Evolutionary conservation across 2,797 vertebrate species (phyloP).

Genomic region (Ficedula albicollis): DNA sequence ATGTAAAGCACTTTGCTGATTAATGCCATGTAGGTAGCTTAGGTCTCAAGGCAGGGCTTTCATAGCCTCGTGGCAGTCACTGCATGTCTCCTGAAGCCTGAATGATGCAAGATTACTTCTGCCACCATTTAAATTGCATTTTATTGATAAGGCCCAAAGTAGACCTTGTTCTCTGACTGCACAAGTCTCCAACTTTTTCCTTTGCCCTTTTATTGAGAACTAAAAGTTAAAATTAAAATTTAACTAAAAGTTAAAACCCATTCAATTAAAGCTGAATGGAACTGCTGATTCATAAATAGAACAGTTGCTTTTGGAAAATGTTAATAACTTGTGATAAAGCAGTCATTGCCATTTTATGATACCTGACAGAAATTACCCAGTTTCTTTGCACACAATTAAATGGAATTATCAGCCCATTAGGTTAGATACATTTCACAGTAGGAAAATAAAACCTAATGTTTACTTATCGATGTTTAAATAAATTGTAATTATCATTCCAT

Average conservation of each 20-base stretch:
- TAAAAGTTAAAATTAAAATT: neutral
- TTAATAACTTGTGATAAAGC: slow-evolving; percentile 53
- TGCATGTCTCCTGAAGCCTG: neutral
- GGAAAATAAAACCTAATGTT: slow-evolving; percentile 63
- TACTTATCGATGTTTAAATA: slow-evolving; percentile 58
- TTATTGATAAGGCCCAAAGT: neutral
- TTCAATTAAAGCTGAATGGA: neutral
- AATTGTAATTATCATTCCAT: slow-evolving; percentile 62
- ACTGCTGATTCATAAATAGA: slow-evolving; percentile 23
- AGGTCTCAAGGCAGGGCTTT: neutral
- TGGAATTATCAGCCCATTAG: slow-evolving; percentile 57
- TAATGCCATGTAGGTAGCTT: neutral
- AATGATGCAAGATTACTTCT: neutral
- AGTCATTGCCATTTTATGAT: slow-evolving; percentile 45
- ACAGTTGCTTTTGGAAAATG: slow-evolving; percentile 24
- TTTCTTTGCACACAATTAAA: slow-evolving; percentile 59
- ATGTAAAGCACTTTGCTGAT: neutral
- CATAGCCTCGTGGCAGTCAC: neutral
- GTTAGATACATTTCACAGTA: slow-evolving; percentile 54
- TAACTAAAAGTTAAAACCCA: too few species aligned
- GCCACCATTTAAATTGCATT: neutral
- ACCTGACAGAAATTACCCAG: slow-evolving; percentile 58
- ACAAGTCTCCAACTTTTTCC: neutral
- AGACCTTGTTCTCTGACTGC: neutral
- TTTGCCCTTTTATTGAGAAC: neutral